Evolutionary conservation across 2,797 vertebrate genomes (phyloP).

Genomic region (Leuciscus waleckii): DNA sequence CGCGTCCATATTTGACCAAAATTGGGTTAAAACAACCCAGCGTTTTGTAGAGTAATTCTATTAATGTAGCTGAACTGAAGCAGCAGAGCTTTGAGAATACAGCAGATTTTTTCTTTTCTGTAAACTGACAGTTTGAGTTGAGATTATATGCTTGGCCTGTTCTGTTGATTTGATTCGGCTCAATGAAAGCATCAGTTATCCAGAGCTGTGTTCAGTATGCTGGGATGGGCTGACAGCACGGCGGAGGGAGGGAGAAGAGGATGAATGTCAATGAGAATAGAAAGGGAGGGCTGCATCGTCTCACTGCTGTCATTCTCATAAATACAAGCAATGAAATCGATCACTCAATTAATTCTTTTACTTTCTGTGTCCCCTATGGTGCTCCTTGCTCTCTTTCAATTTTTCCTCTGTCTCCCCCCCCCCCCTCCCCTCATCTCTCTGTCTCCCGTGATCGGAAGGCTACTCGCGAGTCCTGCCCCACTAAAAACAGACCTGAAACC

Average conservation of each 20-base stretch:
- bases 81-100: neutral
- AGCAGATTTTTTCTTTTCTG: neutral
- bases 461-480: neutral
- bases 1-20: too few species aligned
- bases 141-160: slow-evolving; percentile 8
- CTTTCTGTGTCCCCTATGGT: neutral
- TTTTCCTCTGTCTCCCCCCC: too few species aligned
- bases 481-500: neutral
- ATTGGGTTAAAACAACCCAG: too few species aligned
- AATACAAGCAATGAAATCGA: slow-evolving; percentile 35
- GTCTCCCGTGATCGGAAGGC: too few species aligned
- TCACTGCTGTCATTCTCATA: slow-evolving; percentile 19
- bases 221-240: slow-evolving; percentile 9
- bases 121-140: slow-evolving; percentile 9
- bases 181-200: slow-evolving; percentile 22
- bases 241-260: neutral
- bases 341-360: slow-evolving; percentile 19
- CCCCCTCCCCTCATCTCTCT: neutral
- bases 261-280: slow-evolving; percentile 32
- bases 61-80: neutral
- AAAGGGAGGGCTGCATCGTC: neutral
- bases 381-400: neutral
- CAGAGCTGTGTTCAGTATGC: slow-evolving; percentile 29
- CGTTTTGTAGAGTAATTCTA: neutral
- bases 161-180: slow-evolving; percentile 29